Base-by-base conservation (phyloP, 1,140 invertebrate species). In the Brachionus koreanus region DNA sequence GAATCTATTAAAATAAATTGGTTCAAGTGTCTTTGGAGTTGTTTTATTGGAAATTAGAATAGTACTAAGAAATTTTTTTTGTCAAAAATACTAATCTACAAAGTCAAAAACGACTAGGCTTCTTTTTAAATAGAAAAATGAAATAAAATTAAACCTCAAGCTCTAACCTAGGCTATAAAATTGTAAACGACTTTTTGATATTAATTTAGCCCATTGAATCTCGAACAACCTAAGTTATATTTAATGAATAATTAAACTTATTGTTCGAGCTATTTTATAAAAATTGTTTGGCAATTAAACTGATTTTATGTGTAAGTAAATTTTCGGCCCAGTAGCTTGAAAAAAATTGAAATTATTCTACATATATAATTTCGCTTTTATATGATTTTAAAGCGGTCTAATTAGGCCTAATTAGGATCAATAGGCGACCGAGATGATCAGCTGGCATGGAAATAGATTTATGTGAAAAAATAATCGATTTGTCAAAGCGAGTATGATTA, bases 311-410 rank as follows among this genome's bases (percentile, higher is more conserved):
- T 46, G 9, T n/a, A 46, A 46, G 12, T 13, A n/a, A 9, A 12
- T 46, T 46, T 16, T 49, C 43, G 43, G n/a, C 43, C 6, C 43
- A 23, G 16, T 57, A 57, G 19, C 49, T 57, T 57, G 49, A 9
- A 57, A 57, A 57, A 57, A 57, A 57, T 29, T 57, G 49, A 57
- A 57, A 57, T 57, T 57, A 57, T 57, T 57, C 49, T 57, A 16
- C n/a, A 57, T 25, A n/a, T 57, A 1, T 57, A 57, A 19, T 57
- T 57, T 57, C 0, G 49, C 49, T 23, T 57, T 57, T 57, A 57
- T 57, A 57, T 23, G 19, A 57, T 57, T 25, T 57, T 7, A 9
- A 57, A 57, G 49, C 16, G 49, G 49, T 57, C 19, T 57, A 57
- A 57, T 57, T 57, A 57, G 49, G 19, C 49, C 49, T 57, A 57